Evolutionary conservation across 2,888 invertebrate genomes (phyloP).

Genomic region (Parnassius glacialis): DNA sequence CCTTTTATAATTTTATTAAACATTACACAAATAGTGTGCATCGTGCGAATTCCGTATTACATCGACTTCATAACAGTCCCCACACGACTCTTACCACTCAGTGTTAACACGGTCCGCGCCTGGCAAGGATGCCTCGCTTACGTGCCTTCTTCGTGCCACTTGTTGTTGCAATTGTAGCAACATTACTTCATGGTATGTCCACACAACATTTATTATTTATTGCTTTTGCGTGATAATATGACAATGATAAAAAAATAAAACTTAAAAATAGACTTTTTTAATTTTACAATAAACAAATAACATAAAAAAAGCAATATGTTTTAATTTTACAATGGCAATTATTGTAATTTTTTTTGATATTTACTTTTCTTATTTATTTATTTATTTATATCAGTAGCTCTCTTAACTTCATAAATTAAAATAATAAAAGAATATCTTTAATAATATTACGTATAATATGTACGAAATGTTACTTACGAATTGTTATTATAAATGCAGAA

Average conservation of each 20-base stretch:
- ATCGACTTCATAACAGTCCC: conserved; percentile 24
- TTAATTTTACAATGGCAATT: neutral
- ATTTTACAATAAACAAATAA: neutral
- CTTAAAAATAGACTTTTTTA: neutral
- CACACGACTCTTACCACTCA: conserved; percentile 26
- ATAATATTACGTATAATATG: too few species aligned
- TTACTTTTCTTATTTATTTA: too few species aligned
- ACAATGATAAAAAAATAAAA: too few species aligned
- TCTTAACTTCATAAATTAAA: too few species aligned
- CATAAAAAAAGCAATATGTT: neutral
- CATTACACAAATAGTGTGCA: neutral
- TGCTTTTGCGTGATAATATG: neutral
- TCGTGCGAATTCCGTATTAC: conserved; percentile 25
- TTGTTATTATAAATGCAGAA: too few species aligned
- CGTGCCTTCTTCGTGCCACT: conserved; percentile 33
- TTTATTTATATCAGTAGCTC: too few species aligned
- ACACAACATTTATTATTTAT: conserved; percentile 3
- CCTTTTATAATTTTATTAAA: conserved; percentile 7
- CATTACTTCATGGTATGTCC: conserved; percentile 41
- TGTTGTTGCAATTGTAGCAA: conserved; percentile 31
- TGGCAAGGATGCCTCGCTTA: conserved; percentile 48
- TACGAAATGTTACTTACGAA: too few species aligned
- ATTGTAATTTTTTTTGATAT: too few species aligned
- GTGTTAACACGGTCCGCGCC: conserved; percentile 25
- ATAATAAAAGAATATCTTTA: too few species aligned